Percentiles rank a stretch among this genome's conserved stretches.
These are phyloP conservation scores for Arge pagana DNA, from an alignment of 2,888 invertebrate genomes.

Conservation along the genomic window DNA sequence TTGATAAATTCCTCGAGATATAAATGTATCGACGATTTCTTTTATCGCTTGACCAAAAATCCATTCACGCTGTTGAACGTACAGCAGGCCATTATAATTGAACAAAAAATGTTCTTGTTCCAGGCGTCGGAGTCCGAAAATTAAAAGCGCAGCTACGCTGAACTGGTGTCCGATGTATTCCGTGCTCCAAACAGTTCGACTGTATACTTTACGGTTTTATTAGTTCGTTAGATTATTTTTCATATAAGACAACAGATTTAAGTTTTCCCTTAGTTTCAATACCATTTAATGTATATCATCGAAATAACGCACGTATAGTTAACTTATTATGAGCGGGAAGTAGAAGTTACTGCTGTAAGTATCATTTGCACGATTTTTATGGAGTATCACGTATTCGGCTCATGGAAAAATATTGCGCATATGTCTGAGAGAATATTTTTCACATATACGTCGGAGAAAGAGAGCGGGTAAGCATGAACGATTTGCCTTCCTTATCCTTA, in stretches of 20 bases:
- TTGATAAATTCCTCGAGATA: conserved; percentile 5
- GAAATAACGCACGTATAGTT: background rate
- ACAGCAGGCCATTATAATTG: too few relatives aligned
- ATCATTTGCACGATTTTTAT: too few relatives aligned
- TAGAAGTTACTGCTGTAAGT: background rate
- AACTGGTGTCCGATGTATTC: conserved; percentile 24
- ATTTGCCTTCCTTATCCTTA: conserved; percentile 3
- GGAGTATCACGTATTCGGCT: too few relatives aligned
- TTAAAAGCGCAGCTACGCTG: conserved; percentile 33
- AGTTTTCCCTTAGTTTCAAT: conserved; percentile 4
- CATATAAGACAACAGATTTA: background rate
- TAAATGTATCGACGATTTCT: conserved; percentile 12
- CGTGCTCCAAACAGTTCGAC: background rate
- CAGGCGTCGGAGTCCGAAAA: conserved; percentile 55
- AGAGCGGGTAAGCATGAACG: background rate
- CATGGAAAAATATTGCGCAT: too few relatives aligned
- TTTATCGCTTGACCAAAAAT: background rate
- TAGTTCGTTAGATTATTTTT: conserved; percentile 9
- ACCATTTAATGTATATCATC: conserved; percentile 6
- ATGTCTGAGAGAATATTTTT: background rate
- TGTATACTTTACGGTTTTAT: conserved; percentile 7
- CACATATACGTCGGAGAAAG: background rate
- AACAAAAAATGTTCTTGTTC: conserved; percentile 43
- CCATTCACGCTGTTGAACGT: too few relatives aligned
- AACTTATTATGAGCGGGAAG: background rate